Conservation (phyloP, 2,888 invertebrate species). For the Schizaphis graminum region DNA sequence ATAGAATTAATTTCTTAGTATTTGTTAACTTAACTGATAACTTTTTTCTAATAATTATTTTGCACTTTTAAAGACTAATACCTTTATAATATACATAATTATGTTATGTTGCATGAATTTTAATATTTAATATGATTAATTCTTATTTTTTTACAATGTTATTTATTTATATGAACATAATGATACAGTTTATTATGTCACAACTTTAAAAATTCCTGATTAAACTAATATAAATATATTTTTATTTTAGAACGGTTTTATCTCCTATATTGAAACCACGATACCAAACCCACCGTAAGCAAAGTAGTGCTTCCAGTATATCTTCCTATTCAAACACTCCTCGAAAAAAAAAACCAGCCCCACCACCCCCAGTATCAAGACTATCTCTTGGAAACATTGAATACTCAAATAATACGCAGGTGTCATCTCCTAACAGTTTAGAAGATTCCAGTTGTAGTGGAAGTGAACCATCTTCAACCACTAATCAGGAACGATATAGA, state of each 20-base stretch:
- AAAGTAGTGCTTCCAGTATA: conserved; percentile 58
- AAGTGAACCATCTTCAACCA: conserved; percentile 47
- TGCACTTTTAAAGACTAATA: not conserved
- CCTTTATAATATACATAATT: not conserved
- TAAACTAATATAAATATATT: not conserved
- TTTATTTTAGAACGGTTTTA: conserved; percentile 47
- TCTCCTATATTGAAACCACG: conserved; percentile 53
- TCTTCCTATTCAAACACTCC: conserved; percentile 70
- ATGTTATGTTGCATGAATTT: not conserved
- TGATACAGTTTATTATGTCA: not conserved
- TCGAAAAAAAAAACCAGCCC: conserved; percentile 80
- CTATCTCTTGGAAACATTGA: conserved; percentile 19
- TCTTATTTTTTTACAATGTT: not conserved
- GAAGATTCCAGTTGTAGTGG: conserved; percentile 60
- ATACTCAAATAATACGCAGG: not conserved
- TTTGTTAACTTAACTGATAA: not conserved
- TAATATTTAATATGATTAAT: not conserved
- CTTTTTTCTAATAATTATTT: not conserved
- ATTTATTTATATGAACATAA: not conserved
- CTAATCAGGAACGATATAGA: conserved; percentile 39
- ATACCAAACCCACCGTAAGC: conserved; percentile 57
- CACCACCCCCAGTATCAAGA: conserved; percentile 75
- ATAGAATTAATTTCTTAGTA: no score
- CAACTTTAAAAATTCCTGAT: not conserved
- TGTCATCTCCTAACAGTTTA: conserved; percentile 63